Evolutionary conservation across 2,797 vertebrate species (phyloP), one percentile per base, ranked within the genome.

Genomic region (Liparis tanakae): DNA sequence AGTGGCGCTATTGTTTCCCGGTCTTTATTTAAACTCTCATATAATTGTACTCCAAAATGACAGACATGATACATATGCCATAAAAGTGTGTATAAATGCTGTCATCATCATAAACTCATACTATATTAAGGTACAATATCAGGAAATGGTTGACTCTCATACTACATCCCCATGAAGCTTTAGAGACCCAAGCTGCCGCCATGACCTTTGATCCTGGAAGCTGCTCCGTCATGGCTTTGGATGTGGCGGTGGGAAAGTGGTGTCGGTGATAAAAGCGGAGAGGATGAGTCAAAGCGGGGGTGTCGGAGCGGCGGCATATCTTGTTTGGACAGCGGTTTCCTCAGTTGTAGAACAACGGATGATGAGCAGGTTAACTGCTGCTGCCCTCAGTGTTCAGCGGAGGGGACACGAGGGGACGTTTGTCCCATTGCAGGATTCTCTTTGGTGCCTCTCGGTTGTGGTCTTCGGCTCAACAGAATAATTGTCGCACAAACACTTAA

Each of bases 321-420:
- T 90, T 93, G 88, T 92, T 93, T 93, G 86, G 68, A 91, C 91
- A 93, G 92, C 30, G 17, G 78, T 81, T 92, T 93, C 91, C 91
- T 91, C 65, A 3, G 55, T 59, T 64, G 71, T 18, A 61, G 67
- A 72, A 70, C 55, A 33, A 73, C 10, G 50, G 48, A 70, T 62
- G 83, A 58, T 25, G 46, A 64, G 22, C 59, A 66, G 74, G 85
- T 87, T 81, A 85, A 86, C 83, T 66, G 54, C 78, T 37, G 57
- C 78, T 79, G 67, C 68, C 73, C 82, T 65, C 59, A 5, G 67
- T 5, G 44, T 69, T 74, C 82, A 69, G 70, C 74, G 69, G 70
- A 75, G 55, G 66, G 66, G 60, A 64, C 20, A 34, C 13, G 22
- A 58, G 37, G 68, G 76, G 86, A 86, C 71, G 79, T 83, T 80